Evolutionary conservation across 1,140 invertebrate species (phyloP), one percentile per base, ranked within the genome.

Genomic region (Drosophila ambigua): DNA sequence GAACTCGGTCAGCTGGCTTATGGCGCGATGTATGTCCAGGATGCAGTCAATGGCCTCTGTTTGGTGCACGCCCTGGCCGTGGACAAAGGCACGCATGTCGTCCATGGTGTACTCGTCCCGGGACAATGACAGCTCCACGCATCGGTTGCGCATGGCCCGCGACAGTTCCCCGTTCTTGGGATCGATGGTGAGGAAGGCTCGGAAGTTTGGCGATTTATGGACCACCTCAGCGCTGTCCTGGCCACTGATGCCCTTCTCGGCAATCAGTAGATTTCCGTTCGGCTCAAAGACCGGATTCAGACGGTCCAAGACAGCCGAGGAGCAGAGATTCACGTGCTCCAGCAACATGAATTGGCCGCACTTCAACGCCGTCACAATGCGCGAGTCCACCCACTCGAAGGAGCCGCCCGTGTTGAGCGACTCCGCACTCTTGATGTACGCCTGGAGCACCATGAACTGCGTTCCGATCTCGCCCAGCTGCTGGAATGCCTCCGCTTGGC

Each of bases 321-420:
- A 98, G 92, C 98, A 99, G 24, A 99, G 94, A 93, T 99, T 99
- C 0, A 98, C 98, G 92, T 99, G 98, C 92, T 99, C 98, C 44
- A 99, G 53, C 57, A 83, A 63, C 23, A 92, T 90, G 7, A 82
- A 91, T 54, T 92, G 87, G 0, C 91, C 91, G 46, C 68, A 78
- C 28, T 92, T 92, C 2, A 92, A 50, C 13, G 83, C 79, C 82
- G 97, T 96, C 0, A 99, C 96, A 53, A 99, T 94, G 39, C 97
- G 91, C 55, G 98, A 99, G 93, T 99, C 98, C 9, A 99, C 94
- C 98, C 99, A 99, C 92, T 99, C 98, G 92, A 99, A 99, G 92
- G 96, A 96, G 50, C 98, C 96, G 44, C 96, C 96, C 1, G 95
- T 95, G 80, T 95, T 96, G 7, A 96, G 92, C 43, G 94, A 94